These are phyloP conservation scores for Calycopis cecrops DNA, from an alignment of 1,140 invertebrate genomes.

Conservation along the genomic window DNA sequence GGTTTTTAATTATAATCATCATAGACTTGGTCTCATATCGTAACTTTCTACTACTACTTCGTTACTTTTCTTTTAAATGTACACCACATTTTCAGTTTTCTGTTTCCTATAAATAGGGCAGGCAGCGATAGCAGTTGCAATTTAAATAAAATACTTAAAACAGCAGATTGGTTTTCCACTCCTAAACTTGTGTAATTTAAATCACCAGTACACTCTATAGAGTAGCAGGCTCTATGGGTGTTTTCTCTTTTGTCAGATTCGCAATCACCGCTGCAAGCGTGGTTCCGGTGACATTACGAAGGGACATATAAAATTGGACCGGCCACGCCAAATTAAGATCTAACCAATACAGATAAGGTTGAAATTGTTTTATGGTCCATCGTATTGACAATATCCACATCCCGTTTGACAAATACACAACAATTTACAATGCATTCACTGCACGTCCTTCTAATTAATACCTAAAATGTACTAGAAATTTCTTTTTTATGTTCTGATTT, in stretches of 20 bases:
- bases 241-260: conserved; percentile 22
- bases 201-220: not conserved
- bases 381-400: conserved; percentile 17
- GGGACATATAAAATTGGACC: conserved; percentile 14
- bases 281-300: conserved; percentile 30
- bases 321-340: conserved; percentile 6
- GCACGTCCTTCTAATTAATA: conserved; percentile 31
- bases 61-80: too few species aligned
- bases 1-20: too few species aligned
- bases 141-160: too few species aligned
- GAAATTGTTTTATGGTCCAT: conserved; percentile 9
- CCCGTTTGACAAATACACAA: conserved; percentile 34
- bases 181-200: conserved; percentile 3
- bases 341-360: not conserved
- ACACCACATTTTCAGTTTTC: too few species aligned
- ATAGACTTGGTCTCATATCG: too few species aligned
- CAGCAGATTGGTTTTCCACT: too few species aligned
- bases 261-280: conserved; percentile 36
- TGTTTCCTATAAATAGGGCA: too few species aligned
- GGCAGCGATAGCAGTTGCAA: too few species aligned
- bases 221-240: not conserved
- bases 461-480: conserved; percentile 11
- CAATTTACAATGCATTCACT: conserved; percentile 31
- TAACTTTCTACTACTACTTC: too few species aligned
- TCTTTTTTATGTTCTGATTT: too few species aligned